A percentile compares a stretch with the other conserved stretches of the same genome.
Evolutionary conservation across 1,140 invertebrate species (phyloP).

Genomic region (Papilio glaucus): DNA sequence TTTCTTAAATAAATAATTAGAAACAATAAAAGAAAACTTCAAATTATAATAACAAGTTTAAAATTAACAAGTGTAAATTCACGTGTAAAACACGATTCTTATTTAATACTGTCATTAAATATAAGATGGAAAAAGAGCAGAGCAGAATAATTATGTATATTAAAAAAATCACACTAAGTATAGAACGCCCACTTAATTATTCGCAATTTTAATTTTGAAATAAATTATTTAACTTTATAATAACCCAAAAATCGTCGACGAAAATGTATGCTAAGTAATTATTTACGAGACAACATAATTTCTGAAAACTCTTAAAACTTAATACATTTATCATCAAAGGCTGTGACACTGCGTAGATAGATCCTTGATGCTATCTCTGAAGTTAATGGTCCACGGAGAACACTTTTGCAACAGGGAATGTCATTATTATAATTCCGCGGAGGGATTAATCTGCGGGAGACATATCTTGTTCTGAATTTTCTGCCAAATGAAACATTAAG

Average conservation of each 20-base stretch:
- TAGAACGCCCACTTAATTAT: no score
- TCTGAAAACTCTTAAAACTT: constrained; percentile 24
- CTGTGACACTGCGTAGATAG: constrained; percentile 10
- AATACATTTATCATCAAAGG: constrained; percentile 30
- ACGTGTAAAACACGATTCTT: no score
- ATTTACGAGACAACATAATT: constrained; percentile 24
- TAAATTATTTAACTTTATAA: background rate
- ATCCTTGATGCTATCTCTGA: constrained; percentile 28
- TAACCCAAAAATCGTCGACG: background rate
- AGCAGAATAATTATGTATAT: no score
- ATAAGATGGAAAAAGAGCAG: no score
- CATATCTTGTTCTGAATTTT: background rate
- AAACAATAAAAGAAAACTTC: no score
- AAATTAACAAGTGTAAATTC: no score
- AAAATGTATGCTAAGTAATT: constrained; percentile 6
- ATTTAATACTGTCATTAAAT: no score
- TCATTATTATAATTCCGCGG: constrained; percentile 7
- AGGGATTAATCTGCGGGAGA: constrained; percentile 1
- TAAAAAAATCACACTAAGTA: no score
- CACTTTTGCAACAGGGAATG: constrained; percentile 31
- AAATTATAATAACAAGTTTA: no score
- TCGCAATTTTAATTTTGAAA: background rate
- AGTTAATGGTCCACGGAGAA: constrained; percentile 21
- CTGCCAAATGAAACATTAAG: constrained; percentile 7
- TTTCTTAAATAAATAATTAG: no score